Percentiles rank a stretch among this genome's conserved stretches.
phyloP scores from a whole-genome alignment of 2,888 invertebrate genomes.

The Nymphalis urticae region DNA sequence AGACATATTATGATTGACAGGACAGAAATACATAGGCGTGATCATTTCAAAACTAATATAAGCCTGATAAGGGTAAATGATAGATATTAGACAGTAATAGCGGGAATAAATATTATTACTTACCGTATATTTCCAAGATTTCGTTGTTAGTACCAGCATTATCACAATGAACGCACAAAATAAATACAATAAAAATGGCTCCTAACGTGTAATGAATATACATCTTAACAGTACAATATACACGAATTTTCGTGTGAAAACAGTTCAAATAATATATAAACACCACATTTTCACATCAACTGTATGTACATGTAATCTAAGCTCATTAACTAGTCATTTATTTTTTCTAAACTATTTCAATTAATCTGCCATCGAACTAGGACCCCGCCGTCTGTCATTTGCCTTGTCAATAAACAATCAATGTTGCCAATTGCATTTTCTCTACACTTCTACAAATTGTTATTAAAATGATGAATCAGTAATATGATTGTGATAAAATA shows the following conservation, averaged over 20 bases:
- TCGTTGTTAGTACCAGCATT: conserved; percentile 77
- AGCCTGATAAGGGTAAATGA: neutral
- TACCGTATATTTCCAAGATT: conserved; percentile 75
- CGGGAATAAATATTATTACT: conserved; percentile 46
- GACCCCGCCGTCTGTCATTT: conserved; percentile 78
- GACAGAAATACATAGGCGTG: conserved; percentile 30
- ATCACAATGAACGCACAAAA: conserved; percentile 81
- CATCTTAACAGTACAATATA: conserved; percentile 68
- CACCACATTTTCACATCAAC: conserved; percentile 73
- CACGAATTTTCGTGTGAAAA: conserved; percentile 64
- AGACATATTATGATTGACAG: conserved; percentile 31
- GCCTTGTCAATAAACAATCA: conserved; percentile 79
- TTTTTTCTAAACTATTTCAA: conserved; percentile 62
- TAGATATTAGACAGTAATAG: conserved; percentile 6
- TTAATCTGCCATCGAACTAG: conserved; percentile 69
- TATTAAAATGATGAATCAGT: no score
- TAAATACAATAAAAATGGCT: conserved; percentile 82
- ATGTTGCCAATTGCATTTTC: conserved; percentile 57
- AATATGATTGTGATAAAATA: no score
- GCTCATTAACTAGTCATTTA: conserved; percentile 64
- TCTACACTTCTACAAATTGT: neutral
- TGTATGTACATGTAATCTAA: conserved; percentile 60
- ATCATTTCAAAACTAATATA: conserved; percentile 10
- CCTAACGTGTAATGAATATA: conserved; percentile 75
- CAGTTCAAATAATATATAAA: conserved; percentile 64